Base-by-base conservation (phyloP, 2,888 invertebrate genomes). In the Eulithis prunata region DNA sequence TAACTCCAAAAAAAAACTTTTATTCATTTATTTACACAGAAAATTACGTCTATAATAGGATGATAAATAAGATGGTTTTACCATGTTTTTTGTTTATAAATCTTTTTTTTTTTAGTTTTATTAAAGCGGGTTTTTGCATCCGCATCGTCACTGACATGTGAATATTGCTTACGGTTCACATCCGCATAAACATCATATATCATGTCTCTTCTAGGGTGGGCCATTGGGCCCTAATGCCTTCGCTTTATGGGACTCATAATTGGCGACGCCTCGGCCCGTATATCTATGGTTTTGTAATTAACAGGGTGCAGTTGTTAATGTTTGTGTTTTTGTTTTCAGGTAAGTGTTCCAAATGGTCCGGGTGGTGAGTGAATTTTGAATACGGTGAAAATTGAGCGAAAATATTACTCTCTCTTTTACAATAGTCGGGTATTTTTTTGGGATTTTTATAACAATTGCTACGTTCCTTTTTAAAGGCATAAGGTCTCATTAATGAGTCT, bases 191-290 rank as follows among this genome's bases (percentile, higher is more conserved):
- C n/a, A 57, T 32, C 43, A 8, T 60, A n/a, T 43, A 63, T 67
- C 36, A 49, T 28, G 56, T 13, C 63, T 67, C 67, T 13, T 41
- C 1, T 21, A 67, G 63, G 75, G 73, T 76, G 77, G 73, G 76
- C 77, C 69, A 65, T 64, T 45, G 59, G 62, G 56, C 43, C 62
- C 65, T 68, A 68, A 68, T 68, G 68, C 68, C 67, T 68, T 60
- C 85, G 80, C 84, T 89, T 87, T 88, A 87, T 88, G 87, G 84
- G 83, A 81, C 84, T 78, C 81, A 80, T 86, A 86, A 87, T 88
- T 84, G 85, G 83, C 79, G 76, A 76, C 76, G 75, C 70, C 73
- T 75, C 73, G 76, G 76, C 74, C 69, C 75, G 74, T 71, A 72
- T 75, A 78, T 79, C 81, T 78, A 75, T 74, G 75, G 71, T 77